phyloP scores from a whole-genome alignment of 2,113 vertebrate genomes.

The Ardeotis arabs region DNA sequence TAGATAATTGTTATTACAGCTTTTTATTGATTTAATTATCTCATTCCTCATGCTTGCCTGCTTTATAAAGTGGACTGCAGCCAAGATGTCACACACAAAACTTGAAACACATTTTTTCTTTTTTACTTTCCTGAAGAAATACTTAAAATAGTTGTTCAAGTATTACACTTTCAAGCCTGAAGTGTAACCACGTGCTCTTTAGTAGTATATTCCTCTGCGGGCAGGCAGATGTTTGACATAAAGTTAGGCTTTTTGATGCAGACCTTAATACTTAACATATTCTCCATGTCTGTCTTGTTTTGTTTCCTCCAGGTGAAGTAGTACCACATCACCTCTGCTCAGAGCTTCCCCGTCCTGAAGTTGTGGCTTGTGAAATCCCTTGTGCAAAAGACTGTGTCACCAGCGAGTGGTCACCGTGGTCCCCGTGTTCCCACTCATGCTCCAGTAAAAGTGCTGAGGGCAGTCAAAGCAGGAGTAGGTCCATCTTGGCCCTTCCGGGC shows the following conservation, averaged over 20 bases:
- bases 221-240: background rate
- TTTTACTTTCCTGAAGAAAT: background rate
- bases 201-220: background rate
- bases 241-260: background rate
- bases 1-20: background rate
- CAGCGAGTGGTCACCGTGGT: slow-evolving; percentile 89
- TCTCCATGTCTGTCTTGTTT: background rate
- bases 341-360: slow-evolving; percentile 67
- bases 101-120: background rate
- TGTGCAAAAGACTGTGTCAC: slow-evolving; percentile 89
- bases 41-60: background rate
- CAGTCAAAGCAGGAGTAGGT: slow-evolving; percentile 86
- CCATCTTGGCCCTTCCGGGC: slow-evolving; percentile 86
- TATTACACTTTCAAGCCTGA: background rate
- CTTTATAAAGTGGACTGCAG: background rate
- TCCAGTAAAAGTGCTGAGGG: slow-evolving; percentile 86
- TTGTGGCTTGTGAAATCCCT: slow-evolving; percentile 81
- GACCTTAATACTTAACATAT: background rate
- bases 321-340: slow-evolving; percentile 79
- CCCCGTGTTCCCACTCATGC: slow-evolving; percentile 90
- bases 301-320: slow-evolving; percentile 76
- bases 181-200: background rate
- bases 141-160: background rate
- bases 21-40: background rate
- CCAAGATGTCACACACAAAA: background rate